phyloP scores from a whole-genome alignment of 37 sponge, comb jelly and placozoan genomes.

The Chondrilla cf. caribensis region DNA sequence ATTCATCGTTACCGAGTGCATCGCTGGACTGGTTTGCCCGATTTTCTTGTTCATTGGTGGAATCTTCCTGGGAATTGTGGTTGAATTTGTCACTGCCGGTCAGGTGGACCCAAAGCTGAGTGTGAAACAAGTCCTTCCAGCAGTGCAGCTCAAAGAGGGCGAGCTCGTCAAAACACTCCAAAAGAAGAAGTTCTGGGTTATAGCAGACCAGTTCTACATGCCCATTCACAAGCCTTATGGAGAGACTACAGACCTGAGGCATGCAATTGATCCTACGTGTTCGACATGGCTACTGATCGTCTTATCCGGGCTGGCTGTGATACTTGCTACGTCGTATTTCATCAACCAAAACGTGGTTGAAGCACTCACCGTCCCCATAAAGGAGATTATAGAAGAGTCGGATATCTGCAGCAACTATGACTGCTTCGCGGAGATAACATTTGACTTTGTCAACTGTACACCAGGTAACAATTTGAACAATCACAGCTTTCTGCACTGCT shows the following conservation, averaged over 20 bases:
- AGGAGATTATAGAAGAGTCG: not conserved
- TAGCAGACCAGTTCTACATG: constrained; percentile 44
- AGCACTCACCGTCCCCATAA: not conserved
- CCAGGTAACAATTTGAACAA: not conserved
- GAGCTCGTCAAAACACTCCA: not conserved
- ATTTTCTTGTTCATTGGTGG: constrained; percentile 24
- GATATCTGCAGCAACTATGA: constrained; percentile 4
- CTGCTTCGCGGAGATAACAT: constrained; percentile 28
- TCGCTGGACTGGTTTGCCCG: constrained; percentile 42
- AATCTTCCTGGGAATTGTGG: constrained; percentile 32
- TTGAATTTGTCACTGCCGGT: constrained; percentile 49
- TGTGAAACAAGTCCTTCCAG: constrained; percentile 32
- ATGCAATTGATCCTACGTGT: not conserved
- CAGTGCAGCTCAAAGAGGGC: constrained; percentile 37
- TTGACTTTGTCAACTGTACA: constrained; percentile 2
- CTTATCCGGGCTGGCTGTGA: constrained; percentile 26
- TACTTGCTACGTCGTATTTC: constrained; percentile 39
- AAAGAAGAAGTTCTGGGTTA: constrained; percentile 46
- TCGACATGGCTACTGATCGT: constrained; percentile 37
- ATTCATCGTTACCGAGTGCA: constrained; percentile 45
- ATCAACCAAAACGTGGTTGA: constrained; percentile 26
- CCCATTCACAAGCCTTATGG: constrained; percentile 19
- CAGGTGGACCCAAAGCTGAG: constrained; percentile 28
- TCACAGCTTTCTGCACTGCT: constrained; percentile 32
- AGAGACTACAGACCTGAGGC: not conserved